Percentiles rank a stretch among this genome's conserved stretches.
Conservation (phyloP, 2,797 vertebrate genomes). For the Pangasius macronema region DNA sequence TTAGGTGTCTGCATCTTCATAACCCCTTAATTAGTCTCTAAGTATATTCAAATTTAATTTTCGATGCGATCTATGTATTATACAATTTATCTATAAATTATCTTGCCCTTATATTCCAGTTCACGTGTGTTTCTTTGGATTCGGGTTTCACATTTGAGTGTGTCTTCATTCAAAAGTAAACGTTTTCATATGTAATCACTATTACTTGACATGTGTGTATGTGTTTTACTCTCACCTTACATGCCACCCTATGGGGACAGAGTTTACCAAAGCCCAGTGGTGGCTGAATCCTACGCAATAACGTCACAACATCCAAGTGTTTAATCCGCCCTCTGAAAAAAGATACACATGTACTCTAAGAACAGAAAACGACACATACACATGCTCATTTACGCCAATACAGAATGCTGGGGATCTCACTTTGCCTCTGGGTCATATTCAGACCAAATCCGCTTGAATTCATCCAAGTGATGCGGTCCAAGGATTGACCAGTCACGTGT, state of each 20-base stretch:
- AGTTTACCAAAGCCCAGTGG: constrained; percentile 96
- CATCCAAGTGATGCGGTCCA: constrained; percentile 96
- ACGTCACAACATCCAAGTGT: constrained; percentile 93
- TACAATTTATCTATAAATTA: background rate
- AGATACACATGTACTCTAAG: constrained; percentile 7
- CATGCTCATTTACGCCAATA: background rate
- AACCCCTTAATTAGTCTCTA: background rate
- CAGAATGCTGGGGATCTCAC: constrained; percentile 72
- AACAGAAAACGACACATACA: constrained; percentile 28
- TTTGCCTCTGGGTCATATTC: constrained; percentile 99
- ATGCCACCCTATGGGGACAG: constrained; percentile 96
- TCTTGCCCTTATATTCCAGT: background rate
- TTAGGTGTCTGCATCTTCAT: background rate
- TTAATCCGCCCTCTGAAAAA: constrained; percentile 90
- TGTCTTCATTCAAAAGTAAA: background rate
- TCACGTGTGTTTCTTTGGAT: background rate
- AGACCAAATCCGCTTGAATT: constrained; percentile 99
- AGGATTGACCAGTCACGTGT: constrained; percentile 99
- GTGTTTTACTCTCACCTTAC: constrained; percentile 80
- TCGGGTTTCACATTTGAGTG: background rate
- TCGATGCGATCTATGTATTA: background rate
- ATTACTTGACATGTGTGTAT: background rate
- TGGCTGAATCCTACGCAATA: constrained; percentile 94
- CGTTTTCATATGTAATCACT: background rate
- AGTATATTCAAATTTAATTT: background rate